These are phyloP conservation scores for Pocillopora grandis DNA, from an alignment of 92 coral and sea anemone species.

Conservation along the genomic window DNA sequence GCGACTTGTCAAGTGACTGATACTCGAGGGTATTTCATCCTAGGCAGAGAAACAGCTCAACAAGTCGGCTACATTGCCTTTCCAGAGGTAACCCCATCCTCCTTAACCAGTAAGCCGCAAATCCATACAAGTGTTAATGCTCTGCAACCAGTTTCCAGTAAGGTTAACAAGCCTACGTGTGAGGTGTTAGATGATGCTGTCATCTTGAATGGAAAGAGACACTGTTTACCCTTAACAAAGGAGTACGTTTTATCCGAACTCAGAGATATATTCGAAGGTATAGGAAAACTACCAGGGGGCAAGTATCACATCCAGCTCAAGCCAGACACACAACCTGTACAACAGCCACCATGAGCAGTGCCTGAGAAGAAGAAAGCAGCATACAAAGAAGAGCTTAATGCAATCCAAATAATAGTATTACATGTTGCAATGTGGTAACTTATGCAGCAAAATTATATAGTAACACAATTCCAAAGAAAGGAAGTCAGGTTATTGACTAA, in stretches of 20 bases:
- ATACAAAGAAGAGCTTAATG: conserved; percentile 20
- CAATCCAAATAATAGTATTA: too few relatives aligned
- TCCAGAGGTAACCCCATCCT: conserved; percentile 11
- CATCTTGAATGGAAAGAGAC: conserved; percentile 29
- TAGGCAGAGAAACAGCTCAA: conserved; percentile 25
- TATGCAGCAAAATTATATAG: too few relatives aligned
- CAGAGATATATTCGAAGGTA: conserved; percentile 27
- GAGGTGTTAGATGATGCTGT: conserved; percentile 11
- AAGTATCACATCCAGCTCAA: too few relatives aligned
- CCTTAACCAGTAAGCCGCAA: conserved; percentile 3
- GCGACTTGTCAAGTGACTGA: conserved; percentile 27
- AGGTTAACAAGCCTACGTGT: conserved; percentile 8
- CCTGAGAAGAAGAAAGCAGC: conserved; percentile 24
- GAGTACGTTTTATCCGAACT: conserved; percentile 25
- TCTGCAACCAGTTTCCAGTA: neutral
- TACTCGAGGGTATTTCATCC: conserved; percentile 27
- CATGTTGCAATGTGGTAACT: too few relatives aligned
- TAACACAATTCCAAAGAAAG: too few relatives aligned
- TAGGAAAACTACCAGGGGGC: conserved; percentile 22
- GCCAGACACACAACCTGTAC: neutral
- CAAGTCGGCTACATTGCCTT: conserved; percentile 23
- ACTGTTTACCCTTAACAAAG: conserved; percentile 27
- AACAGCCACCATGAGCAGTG: conserved; percentile 9
- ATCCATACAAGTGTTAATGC: conserved; percentile 28
- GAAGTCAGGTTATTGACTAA: too few relatives aligned